Evolutionary conservation across 2,113 vertebrate genomes (phyloP).

Genomic region (Capreolus pygargus): DNA sequence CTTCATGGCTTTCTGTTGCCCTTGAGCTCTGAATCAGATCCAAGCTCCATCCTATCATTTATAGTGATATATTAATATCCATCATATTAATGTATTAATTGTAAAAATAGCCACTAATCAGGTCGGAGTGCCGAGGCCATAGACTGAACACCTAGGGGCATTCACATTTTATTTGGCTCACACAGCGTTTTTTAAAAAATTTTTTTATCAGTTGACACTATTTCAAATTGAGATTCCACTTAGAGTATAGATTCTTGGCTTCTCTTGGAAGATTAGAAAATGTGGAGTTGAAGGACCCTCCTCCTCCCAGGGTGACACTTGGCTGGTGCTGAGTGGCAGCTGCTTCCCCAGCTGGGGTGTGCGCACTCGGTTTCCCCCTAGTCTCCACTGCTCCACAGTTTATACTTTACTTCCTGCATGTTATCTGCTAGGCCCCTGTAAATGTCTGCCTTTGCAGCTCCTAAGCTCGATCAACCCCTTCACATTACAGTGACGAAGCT

Average conservation of each 20-base stretch:
- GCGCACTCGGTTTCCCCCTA: rapidly evolving
- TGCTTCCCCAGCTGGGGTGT: too few relatives aligned
- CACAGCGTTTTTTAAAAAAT: neutral
- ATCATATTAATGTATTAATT: neutral
- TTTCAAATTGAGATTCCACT: conserved; percentile 28
- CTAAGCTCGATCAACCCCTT: neutral
- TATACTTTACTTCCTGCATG: neutral
- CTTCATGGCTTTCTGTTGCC: neutral
- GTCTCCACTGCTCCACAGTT: rapidly evolving
- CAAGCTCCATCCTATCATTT: neutral
- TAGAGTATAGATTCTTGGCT: neutral
- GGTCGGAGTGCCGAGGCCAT: neutral
- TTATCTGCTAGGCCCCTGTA: neutral
- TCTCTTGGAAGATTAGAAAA: neutral
- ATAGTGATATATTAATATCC: neutral
- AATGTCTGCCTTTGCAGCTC: neutral
- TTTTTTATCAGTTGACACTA: neutral
- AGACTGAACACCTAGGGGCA: neutral
- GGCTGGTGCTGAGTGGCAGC: neutral
- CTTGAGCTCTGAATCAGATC: neutral
- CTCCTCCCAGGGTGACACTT: neutral
- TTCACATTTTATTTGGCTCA: neutral
- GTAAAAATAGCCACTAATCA: neutral
- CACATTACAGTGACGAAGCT: neutral
- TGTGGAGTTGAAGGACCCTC: neutral